Percentiles rank a stretch among this genome's conserved stretches.
Conservation (phyloP, 2,113 vertebrate species). For the Pica pica region DNA sequence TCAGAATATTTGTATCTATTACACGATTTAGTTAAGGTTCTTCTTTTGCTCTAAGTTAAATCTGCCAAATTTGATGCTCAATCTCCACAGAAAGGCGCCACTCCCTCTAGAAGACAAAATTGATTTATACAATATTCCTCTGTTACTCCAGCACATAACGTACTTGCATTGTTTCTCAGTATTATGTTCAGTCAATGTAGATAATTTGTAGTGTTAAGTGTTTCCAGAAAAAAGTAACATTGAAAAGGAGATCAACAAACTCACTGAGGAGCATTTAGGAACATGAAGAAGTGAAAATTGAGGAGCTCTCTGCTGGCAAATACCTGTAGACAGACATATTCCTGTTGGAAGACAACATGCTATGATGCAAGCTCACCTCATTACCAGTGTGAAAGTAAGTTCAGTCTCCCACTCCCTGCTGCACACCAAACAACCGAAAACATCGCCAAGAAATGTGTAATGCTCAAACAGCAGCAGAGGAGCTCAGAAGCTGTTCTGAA, state of each 20-base stretch:
- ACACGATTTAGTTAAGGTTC: not conserved
- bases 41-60: conserved; percentile 16
- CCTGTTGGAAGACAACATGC: not conserved
- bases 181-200: not conserved
- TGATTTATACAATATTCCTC: not conserved
- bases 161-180: not conserved
- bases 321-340: not conserved
- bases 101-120: not conserved
- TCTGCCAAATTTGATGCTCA: not conserved
- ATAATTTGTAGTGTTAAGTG: not conserved
- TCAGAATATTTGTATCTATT: not conserved
- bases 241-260: not conserved
- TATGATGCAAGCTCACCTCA: not conserved
- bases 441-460: not conserved
- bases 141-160: not conserved
- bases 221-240: not conserved
- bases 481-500: not conserved
- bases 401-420: not conserved
- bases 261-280: not conserved
- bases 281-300: not conserved
- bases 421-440: not conserved
- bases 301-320: not conserved
- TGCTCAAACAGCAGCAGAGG: not conserved
- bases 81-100: not conserved
- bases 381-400: not conserved